Evolutionary conservation across 2,113 vertebrate genomes (phyloP), one percentile per base, ranked within the genome.

Genomic region (Arizona elegans): DNA sequence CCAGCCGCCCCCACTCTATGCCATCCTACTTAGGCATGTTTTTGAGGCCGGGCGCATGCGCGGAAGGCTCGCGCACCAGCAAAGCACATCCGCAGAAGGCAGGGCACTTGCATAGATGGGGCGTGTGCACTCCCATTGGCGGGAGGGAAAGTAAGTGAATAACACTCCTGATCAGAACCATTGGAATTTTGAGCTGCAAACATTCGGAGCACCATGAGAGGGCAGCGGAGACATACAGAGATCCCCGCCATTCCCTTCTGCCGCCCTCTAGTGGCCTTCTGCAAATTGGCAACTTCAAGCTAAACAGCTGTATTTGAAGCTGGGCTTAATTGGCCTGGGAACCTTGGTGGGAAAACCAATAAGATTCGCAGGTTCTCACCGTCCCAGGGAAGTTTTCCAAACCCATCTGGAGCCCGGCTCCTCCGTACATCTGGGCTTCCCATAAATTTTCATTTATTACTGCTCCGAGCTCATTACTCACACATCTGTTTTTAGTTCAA

Each of bases 401-500:
- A 7, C 21, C 47, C 50, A 62, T 38, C 85, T 23, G 53, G 56
- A 87, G 47, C 75, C 38, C n/a, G 1, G 75, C 33, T 81, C 33
- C 33, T 21, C 8, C 8, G 33, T 21, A 81, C 75, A 81, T 33
- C 75, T 81, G 75, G 33, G 93, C 94, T 91, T 93, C 94, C 94
- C 94, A 88, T 94, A 95, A 96, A 93, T 54, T 89, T 95, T 96
- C 24, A 15, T 90, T 21, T 19, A 24, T 55, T 11, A 95, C 81
- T 92, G 19, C 95, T 93, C 89, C 50, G 43, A 0, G 0, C 92
- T 85, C 96, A 95, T 97, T 96, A 96, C 96, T 97, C 96, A 95
- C 62, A 65, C 19, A 38, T 33, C 87, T 86, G 65, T 54, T 92
- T 86, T 90, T 90, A 85, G 81, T 29, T 93, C 95, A 93, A 65